Conservation (phyloP, 2,888 invertebrate species). For the Sympetrum striolatum region DNA sequence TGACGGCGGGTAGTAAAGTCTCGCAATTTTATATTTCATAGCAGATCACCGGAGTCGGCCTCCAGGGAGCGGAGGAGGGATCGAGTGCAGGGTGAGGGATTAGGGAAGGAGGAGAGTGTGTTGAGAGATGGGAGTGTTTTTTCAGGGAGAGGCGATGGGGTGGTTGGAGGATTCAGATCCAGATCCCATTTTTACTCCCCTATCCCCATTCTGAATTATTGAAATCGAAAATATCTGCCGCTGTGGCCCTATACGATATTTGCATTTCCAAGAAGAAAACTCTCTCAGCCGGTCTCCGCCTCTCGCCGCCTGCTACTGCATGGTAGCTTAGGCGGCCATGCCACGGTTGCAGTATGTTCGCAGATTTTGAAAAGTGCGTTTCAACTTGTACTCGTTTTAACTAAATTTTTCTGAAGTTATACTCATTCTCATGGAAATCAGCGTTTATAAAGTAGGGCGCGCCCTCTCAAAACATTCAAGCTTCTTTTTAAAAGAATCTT, state of each 20-base stretch:
- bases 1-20: conserved; percentile 40
- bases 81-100: neutral
- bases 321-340: neutral
- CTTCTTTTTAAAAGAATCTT: no score
- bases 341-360: neutral
- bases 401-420: no score
- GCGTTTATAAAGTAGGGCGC: no score
- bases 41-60: conserved; percentile 23
- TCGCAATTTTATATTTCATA: conserved; percentile 30
- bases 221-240: conserved; percentile 44
- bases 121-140: neutral
- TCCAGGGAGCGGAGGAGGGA: neutral
- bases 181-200: conserved; percentile 44
- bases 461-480: no score
- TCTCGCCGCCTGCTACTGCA: neutral
- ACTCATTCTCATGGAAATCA: no score
- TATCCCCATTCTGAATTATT: conserved; percentile 43
- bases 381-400: no score
- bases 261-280: conserved; percentile 41
- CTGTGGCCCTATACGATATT: conserved; percentile 41
- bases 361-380: no score
- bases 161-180: conserved; percentile 5
- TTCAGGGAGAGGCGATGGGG: neutral
- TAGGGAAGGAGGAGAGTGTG: neutral
- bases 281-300: neutral